Evolutionary conservation across 2,113 vertebrate genomes (phyloP), one percentile per base, ranked within the genome.

Genomic region (Clarias magur): DNA sequence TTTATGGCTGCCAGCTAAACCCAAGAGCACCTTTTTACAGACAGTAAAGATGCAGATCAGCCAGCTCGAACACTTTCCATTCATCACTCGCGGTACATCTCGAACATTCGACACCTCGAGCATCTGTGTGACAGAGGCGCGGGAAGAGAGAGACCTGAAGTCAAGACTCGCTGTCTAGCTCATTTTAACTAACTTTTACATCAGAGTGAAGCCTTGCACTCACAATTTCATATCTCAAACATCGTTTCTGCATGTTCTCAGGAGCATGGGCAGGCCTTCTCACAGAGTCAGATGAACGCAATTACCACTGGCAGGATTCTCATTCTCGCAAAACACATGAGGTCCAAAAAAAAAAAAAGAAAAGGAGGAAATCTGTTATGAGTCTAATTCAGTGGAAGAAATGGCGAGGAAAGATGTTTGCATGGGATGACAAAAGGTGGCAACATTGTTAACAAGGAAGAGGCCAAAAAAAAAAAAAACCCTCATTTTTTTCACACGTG

Each of bases 31-130:
- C 82, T 57, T 63, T 85, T 76, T 88, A 86, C 89, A 85, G 92
- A 92, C 83, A 27, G 84, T 87, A 83, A 91, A 92, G 87, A 93
- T 93, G 92, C 90, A 94, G 92, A 94, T 93, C 88, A 92, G 88
- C 89, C 85, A 89, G 90, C 91, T 90, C 89, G 89, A 92, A 92
- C 91, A 91, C 89, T 88, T 90, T 90, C 89, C 90, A 94, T 94
- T 93, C 92, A 94, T 94, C 92, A 93, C 73, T 87, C 89, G 89
- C 67, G 85, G 93, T 91, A 88, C 78, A 80, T 88, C 82, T 79
- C 76, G 57, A 68, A 85, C 21, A n/a, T 89, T 75, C 57, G 82
- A 85, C 83, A 83, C 59, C 85, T 73, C 38, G 16, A 79, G 38
- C 87, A 82, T 86, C 30, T 87, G 38, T 67, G 30, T 57, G 42